These are phyloP conservation scores for Monopis laevigella DNA, from an alignment of 2,888 invertebrate species.

Conservation along the genomic window DNA sequence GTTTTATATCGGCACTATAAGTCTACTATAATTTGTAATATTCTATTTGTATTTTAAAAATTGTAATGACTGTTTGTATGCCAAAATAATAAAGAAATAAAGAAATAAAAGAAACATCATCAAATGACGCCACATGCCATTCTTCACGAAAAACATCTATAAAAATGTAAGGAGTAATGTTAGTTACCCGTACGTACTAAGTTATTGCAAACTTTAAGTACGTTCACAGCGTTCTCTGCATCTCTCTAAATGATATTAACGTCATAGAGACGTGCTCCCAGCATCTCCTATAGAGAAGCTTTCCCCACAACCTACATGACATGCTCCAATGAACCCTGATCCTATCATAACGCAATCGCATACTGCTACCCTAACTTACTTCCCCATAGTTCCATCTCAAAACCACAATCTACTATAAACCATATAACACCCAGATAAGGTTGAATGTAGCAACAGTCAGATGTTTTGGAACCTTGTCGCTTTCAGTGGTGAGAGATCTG, in stretches of 20 bases:
- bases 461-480: constrained; percentile 27
- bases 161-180: too few species aligned
- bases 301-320: constrained; percentile 33
- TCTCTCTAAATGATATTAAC: constrained; percentile 50
- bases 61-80: too few species aligned
- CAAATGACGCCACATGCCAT: too few species aligned
- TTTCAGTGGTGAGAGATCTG: constrained; percentile 22
- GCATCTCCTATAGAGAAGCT: constrained; percentile 27
- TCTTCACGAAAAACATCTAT: too few species aligned
- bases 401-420: too few species aligned
- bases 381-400: constrained; percentile 30
- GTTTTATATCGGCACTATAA: too few species aligned
- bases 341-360: constrained; percentile 66
- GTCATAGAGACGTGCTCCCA: constrained; percentile 34
- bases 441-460: not conserved
- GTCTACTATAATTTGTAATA: too few species aligned
- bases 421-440: constrained; percentile 15
- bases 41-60: too few species aligned
- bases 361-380: constrained; percentile 28
- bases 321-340: constrained; percentile 58
- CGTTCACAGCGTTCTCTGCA: not conserved
- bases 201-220: not conserved
- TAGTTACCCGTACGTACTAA: too few species aligned
- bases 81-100: too few species aligned
- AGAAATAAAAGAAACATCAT: too few species aligned